Evolutionary conservation across 2,113 vertebrate genomes (phyloP), one percentile per base, ranked within the genome.

Genomic region (Chrysemys picta): DNA sequence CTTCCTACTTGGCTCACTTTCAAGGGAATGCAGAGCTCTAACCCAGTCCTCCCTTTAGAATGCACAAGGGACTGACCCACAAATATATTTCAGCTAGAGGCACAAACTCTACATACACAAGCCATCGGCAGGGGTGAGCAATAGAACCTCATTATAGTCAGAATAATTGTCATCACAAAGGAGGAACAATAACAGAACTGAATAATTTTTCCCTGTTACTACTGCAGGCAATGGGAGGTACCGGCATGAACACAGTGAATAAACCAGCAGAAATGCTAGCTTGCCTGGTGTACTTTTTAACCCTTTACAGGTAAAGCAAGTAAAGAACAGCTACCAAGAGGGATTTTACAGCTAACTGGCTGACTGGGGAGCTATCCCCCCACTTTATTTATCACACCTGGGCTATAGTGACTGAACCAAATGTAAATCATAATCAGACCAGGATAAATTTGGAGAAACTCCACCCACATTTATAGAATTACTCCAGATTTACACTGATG

Each of bases 1-100:
- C 82, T 96, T 94, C 29, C 87, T 4, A 3, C 42, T 89, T 95
- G 59, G 42, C 79, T 82, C 79, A 22, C 19, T 91, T 94, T 92
- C 93, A 93, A 91, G 42, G 69, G n/a, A 91, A 49, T 76, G 38
- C 2, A 80, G 84, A 90, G 19, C n/a, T 85, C 54, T 89, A 62
- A 84, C 5, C 69, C 42, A 62, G 62, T 65, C 25, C 56, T 57
- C 35, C 52, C 38, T 80, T 38, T 10, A 49, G 19, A 80, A 57
- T 10, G 35, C 91, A 85, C 72, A 17, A 83, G 65, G 49, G 31
- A 9, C n/a, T 88, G 92, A 84, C 62, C 42, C 54, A 21, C 49
- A 88, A 82, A 69, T 21, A n/a, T 69, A 0, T 50, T 38, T 21
- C 9, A 59, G n/a, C 12, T 7, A 5, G 57, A 4, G 56, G 56